A percentile compares a stretch with the other conserved stretches of the same genome.
These are phyloP conservation scores for Manis javanica DNA, from an alignment of 2,797 vertebrate genomes.

Conservation along the genomic window DNA sequence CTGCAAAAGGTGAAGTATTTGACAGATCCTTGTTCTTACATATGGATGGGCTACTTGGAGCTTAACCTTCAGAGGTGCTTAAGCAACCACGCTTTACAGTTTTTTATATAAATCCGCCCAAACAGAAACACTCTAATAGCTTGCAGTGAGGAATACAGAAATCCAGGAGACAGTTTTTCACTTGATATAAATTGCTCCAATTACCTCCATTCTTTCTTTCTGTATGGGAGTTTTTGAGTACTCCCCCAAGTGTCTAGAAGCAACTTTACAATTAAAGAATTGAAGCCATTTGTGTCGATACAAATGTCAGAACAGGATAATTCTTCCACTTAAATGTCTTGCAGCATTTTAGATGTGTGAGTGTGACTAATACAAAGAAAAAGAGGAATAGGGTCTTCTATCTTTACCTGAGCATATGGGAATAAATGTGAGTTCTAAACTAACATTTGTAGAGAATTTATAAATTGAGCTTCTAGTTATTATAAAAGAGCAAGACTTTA, in stretches of 20 bases:
- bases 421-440: conserved; percentile 33
- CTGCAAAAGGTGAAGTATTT: conserved; percentile 87
- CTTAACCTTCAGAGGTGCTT: conserved; percentile 86
- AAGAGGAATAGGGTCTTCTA: not conserved
- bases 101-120: conserved; percentile 82
- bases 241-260: conserved; percentile 72
- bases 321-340: conserved; percentile 26
- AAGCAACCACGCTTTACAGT: conserved; percentile 78
- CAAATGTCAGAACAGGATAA: conserved; percentile 62
- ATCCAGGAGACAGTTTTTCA: conserved; percentile 47
- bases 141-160: conserved; percentile 75
- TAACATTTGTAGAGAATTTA: not conserved
- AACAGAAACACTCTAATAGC: conserved; percentile 80
- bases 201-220: conserved; percentile 73
- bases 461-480: conserved; percentile 50
- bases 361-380: not conserved
- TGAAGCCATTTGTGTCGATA: conserved; percentile 76
- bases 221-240: conserved; percentile 79
- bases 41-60: conserved; percentile 83
- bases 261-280: conserved; percentile 73
- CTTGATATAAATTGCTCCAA: conserved; percentile 71
- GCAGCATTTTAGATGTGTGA: conserved; percentile 48
- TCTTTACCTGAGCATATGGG: conserved; percentile 29
- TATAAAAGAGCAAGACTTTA: not conserved
- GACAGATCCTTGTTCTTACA: conserved; percentile 86